Conservation (phyloP, 2,888 invertebrate species). For the Dynastes tityus region DNA sequence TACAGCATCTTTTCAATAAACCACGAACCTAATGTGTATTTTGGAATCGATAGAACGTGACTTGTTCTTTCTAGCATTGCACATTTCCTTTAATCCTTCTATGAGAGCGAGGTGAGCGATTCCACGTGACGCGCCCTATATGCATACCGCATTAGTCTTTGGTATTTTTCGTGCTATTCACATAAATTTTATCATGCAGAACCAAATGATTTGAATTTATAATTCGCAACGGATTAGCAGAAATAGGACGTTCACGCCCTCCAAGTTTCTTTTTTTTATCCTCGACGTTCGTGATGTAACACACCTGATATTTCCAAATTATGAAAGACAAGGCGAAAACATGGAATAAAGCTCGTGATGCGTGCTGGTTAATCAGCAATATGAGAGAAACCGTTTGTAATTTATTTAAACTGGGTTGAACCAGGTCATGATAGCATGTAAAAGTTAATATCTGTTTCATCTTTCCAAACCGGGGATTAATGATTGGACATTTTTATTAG, state of each 20-base stretch:
- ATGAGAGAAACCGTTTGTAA: slow-evolving; percentile 22
- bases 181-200: slow-evolving; percentile 34
- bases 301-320: slow-evolving; percentile 48
- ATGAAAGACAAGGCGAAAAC: slow-evolving; percentile 41
- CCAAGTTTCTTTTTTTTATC: slow-evolving; percentile 29
- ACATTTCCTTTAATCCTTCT: too few species aligned
- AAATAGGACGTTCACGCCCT: slow-evolving; percentile 46
- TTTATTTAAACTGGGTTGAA: slow-evolving; percentile 23
- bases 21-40: background rate
- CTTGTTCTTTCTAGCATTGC: too few species aligned
- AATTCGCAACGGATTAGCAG: slow-evolving; percentile 28
- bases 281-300: slow-evolving; percentile 40
- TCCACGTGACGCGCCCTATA: slow-evolving; percentile 13
- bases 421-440: slow-evolving; percentile 21
- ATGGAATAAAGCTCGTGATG: slow-evolving; percentile 35
- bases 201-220: slow-evolving; percentile 29
- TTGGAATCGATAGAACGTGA: background rate
- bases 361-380: slow-evolving; percentile 23
- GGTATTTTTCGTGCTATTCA: slow-evolving; percentile 21
- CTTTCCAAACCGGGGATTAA: slow-evolving; percentile 5
- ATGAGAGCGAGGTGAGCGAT: background rate
- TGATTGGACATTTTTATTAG: slow-evolving; percentile 30
- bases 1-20: background rate
- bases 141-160: slow-evolving; percentile 11
- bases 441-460: slow-evolving; percentile 36